These are phyloP conservation scores for Dromiciops gliroides DNA, from an alignment of 2,113 vertebrate genomes.

Conservation along the genomic window DNA sequence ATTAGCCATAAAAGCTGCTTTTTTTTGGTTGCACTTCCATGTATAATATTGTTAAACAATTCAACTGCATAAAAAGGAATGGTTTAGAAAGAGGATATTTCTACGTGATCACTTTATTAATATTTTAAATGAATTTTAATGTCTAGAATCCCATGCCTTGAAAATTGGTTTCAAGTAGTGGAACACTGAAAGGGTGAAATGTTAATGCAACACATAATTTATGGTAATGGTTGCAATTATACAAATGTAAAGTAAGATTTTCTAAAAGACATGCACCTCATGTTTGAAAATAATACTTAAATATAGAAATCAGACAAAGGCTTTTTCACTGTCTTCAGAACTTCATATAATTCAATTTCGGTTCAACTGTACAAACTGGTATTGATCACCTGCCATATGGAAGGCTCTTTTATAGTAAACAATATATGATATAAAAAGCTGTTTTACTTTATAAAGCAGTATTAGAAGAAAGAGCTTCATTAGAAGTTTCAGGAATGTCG, in stretches of 20 bases:
- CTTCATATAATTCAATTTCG: not conserved
- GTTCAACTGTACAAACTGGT: not conserved
- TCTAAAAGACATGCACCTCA: slow-evolving; percentile 38
- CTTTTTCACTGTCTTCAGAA: slow-evolving; percentile 26
- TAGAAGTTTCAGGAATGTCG: slow-evolving; percentile 57
- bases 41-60: slow-evolving; percentile 51
- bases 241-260: slow-evolving; percentile 42
- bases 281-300: slow-evolving; percentile 26
- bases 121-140: slow-evolving; percentile 55
- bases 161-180: slow-evolving; percentile 51
- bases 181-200: slow-evolving; percentile 49
- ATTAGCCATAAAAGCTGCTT: slow-evolving; percentile 17
- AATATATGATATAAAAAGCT: slow-evolving; percentile 29
- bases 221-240: slow-evolving; percentile 48
- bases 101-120: slow-evolving; percentile 22
- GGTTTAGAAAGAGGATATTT: not conserved
- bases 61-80: not conserved
- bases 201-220: slow-evolving; percentile 53
- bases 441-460: slow-evolving; percentile 9
- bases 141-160: slow-evolving; percentile 9
- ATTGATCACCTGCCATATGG: not conserved
- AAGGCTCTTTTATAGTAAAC: slow-evolving; percentile 38
- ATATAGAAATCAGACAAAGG: slow-evolving; percentile 41
- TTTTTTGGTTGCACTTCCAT: slow-evolving; percentile 25
- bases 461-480: slow-evolving; percentile 54